Conservation (phyloP, 2,797 vertebrate genomes). For the Helicolenus hilgendorfi region DNA sequence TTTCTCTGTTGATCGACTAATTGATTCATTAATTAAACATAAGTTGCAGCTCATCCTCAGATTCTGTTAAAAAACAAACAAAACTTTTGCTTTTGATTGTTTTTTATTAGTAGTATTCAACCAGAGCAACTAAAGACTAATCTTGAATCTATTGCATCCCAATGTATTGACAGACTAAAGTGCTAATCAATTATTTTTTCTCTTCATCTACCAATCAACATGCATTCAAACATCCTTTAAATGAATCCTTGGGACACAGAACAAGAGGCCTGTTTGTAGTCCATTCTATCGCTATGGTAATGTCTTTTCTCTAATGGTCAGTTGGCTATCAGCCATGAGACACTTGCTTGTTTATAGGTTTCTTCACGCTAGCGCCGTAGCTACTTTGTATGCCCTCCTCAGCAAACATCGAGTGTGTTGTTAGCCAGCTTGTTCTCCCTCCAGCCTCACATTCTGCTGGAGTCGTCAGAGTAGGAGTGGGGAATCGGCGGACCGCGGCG, state of each 20-base stretch:
- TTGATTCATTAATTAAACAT: no score
- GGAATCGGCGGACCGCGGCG: background rate
- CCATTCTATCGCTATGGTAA: background rate
- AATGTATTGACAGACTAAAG: background rate
- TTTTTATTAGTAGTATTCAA: background rate
- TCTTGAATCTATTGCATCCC: background rate
- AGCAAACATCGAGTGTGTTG: slow-evolving; percentile 35
- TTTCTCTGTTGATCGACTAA: background rate
- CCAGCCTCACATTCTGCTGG: slow-evolving; percentile 25
- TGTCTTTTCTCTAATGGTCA: slow-evolving; percentile 12
- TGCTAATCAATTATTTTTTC: background rate
- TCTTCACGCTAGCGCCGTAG: slow-evolving; percentile 10
- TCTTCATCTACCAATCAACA: background rate
- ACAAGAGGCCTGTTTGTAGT: background rate
- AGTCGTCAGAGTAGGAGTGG: slow-evolving; percentile 3
- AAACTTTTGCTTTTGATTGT: background rate
- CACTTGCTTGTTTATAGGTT: slow-evolving; percentile 15
- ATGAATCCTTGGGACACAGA: background rate
- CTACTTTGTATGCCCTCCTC: slow-evolving; percentile 62
- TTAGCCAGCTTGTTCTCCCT: slow-evolving; percentile 34
- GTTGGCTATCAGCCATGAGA: background rate
- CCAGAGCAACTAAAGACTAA: background rate
- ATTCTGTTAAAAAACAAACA: background rate
- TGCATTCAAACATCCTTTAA: background rate
- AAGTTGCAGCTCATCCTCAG: background rate